Evolutionary conservation across 2,797 vertebrate species (phyloP), one percentile per base, ranked within the genome.

Genomic region (Cryptoblepharus egeriae): DNA sequence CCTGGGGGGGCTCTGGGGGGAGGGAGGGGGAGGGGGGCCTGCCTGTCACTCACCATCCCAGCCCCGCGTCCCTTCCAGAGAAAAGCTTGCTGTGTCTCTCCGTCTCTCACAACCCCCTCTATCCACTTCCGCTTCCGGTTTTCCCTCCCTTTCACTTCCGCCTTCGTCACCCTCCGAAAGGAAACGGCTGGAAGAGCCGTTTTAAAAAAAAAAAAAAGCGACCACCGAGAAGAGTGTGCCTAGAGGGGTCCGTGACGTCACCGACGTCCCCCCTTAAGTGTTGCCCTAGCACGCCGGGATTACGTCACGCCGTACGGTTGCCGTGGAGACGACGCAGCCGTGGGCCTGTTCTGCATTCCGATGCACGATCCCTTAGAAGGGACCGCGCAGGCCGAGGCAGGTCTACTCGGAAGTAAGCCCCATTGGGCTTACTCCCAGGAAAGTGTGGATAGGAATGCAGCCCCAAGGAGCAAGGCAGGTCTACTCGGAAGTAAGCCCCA

Each of bases 21-120:
- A n/a, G 74, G 63, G 77, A 35, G 39, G 79, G 76, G 3, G 2
- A 39, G 28, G 39, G 39, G 39, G 39, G 39, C 39, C 39, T 4
- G 15, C 15, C 61, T 26, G 52, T 60, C 75, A 72, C 84, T 85
- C 26, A 85, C 84, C 84, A 85, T 81, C 79, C 75, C 79, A 79
- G 79, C 79, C 71, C 35, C 28, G 39, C 30, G 15, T 67, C 55
- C 30, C 32, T 65, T 60, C 55, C 75, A 73, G 45, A 30, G 71
- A 52, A 49, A 45, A 37, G 67, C 58, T 57, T 75, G 52, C 42
- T 42, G 26, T 63, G 42, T 78, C 72, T 28, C 32, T 35, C 45
- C 45, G 52, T 22, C 60, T 9, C 16, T 68, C 65, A 22, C 42
- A 10, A 30, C 63, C 35, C 16, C 58, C n/a, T 49, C 70, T 3